Conservation (phyloP, 2,113 vertebrate genomes). For the Azemiops feae region DNA sequence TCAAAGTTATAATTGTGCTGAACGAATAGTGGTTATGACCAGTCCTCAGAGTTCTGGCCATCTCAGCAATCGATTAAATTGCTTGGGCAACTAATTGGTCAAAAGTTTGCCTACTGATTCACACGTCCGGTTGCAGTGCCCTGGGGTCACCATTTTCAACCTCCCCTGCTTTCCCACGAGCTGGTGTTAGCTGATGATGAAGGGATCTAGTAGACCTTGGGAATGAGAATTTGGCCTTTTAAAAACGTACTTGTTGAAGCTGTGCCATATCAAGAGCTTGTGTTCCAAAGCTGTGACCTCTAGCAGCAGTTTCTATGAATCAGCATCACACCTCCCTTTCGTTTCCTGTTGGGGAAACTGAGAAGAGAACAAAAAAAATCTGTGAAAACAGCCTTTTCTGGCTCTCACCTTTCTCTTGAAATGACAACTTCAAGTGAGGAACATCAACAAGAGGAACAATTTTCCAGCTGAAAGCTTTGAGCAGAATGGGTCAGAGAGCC, state of each 20-base stretch:
- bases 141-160: not conserved
- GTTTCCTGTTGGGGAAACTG: not conserved
- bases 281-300: not conserved
- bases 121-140: not conserved
- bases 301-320: not conserved
- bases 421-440: not conserved
- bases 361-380: not conserved
- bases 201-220: not conserved
- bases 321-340: not conserved
- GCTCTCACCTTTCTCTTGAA: not conserved
- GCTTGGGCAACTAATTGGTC: not conserved
- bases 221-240: not conserved
- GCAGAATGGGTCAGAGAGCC: not conserved
- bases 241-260: not conserved
- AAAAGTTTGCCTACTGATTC: too few relatives aligned
- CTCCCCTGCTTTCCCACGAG: not conserved
- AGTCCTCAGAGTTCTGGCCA: not conserved
- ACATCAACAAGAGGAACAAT: not conserved
- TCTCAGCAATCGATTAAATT: not conserved
- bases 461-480: not conserved
- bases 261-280: not conserved
- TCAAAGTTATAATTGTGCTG: not conserved
- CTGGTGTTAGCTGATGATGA: not conserved
- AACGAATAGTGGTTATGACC: not conserved
- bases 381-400: not conserved